phyloP scores from a whole-genome alignment of 2,797 vertebrate genomes.

The Chelmon rostratus region DNA sequence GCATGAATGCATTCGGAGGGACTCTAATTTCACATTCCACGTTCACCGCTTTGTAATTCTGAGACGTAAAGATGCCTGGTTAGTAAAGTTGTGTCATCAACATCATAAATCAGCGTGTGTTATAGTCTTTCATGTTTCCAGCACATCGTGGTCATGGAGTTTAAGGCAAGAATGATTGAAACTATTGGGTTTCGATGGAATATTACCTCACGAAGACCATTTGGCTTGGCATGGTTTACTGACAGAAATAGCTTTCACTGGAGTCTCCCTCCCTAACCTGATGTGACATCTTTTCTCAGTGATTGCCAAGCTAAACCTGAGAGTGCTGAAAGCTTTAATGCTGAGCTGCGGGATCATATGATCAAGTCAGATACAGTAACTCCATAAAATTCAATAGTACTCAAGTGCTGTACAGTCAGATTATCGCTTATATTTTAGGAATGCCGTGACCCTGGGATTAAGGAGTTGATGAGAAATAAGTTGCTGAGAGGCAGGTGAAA shows the following conservation, averaged over 20 bases:
- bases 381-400: constrained; percentile 42
- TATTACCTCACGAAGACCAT: background rate
- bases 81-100: background rate
- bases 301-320: constrained; percentile 35
- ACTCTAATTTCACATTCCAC: constrained; percentile 36
- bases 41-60: constrained; percentile 39
- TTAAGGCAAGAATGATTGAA: background rate
- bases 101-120: constrained; percentile 16
- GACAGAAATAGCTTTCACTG: constrained; percentile 36
- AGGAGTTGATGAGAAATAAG: constrained; percentile 18
- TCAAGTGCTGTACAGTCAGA: constrained; percentile 22
- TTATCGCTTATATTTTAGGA: constrained; percentile 57
- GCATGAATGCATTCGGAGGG: constrained; percentile 29
- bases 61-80: constrained; percentile 22
- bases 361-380: constrained; percentile 40
- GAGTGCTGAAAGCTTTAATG: constrained; percentile 33
- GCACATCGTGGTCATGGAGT: background rate
- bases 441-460: constrained; percentile 18
- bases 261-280: background rate
- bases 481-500: background rate
- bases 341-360: constrained; percentile 46
- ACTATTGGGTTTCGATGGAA: constrained; percentile 15
- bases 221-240: constrained; percentile 10
- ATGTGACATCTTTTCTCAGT: constrained; percentile 32
- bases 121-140: background rate